Base-by-base conservation (phyloP, 2,888 invertebrate genomes). In the Digitonthophagus gazella region DNA sequence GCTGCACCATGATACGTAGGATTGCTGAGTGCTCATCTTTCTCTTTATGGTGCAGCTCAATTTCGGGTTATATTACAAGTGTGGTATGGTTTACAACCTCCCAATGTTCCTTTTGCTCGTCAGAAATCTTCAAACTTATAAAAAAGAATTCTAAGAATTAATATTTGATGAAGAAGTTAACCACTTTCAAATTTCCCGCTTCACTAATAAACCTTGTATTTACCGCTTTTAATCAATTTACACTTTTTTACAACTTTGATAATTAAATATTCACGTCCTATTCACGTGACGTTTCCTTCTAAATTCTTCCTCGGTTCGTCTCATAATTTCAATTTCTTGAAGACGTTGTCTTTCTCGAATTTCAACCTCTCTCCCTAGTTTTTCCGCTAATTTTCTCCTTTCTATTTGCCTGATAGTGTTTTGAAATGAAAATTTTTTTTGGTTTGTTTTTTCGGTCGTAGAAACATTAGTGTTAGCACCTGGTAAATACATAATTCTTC, bases 231-330 rank as follows among this genome's bases (percentile, higher is more conserved):
- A n/a, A n/a, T n/a, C n/a, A n/a, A n/a, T n/a, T n/a, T n/a, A n/a
- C n/a, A n/a, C n/a, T n/a, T n/a, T n/a, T n/a, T n/a, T n/a, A n/a
- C n/a, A n/a, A n/a, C n/a, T n/a, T n/a, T n/a, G n/a, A n/a, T n/a
- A n/a, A n/a, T n/a, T n/a, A n/a, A n/a, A n/a, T n/a, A 44, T 44
- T 44, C 28, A 44, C 28, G 28, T 44, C 11, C 11, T 44, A 44
- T 44, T 6, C 11, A 8, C 8, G 2, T 1, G 11, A 2, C 95
- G 85, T 82, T 95, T 94, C 72, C 89, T 86, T 80, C 94, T 93
- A 81, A 95, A 95, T 81, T 95, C 94, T 79, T 94, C 93, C 79
- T 94, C 93, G 2, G 94, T 94, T 78, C 91, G 88, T 76, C 91
- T 88, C 91, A 95, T 93, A 72, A 91, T 92, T 81, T 93, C 93